Evolutionary conservation across 1,140 invertebrate species (phyloP).

Genomic region (Nephotettix cincticeps): DNA sequence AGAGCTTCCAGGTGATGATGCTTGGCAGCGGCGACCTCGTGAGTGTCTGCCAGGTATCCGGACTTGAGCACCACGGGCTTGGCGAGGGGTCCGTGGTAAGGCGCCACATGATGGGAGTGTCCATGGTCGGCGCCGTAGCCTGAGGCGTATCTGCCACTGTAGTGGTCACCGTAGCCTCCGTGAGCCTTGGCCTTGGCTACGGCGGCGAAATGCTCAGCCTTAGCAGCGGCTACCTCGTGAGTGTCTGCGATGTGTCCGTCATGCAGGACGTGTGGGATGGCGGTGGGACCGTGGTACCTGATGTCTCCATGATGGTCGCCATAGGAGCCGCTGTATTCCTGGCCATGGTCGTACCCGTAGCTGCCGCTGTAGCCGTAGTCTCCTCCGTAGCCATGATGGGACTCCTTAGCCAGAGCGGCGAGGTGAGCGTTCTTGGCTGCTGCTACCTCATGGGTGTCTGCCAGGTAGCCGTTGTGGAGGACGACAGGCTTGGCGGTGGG

Average conservation of each 20-base stretch:
- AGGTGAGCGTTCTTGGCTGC: slow-evolving; percentile 37
- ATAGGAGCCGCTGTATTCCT: neutral
- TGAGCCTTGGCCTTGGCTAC: slow-evolving; percentile 27
- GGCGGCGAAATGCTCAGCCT: slow-evolving; percentile 34
- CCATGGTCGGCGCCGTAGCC: neutral
- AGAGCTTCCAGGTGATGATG: slow-evolving; percentile 26
- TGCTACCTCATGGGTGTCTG: slow-evolving; percentile 34
- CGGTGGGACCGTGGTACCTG: slow-evolving; percentile 23
- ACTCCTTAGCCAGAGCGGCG: slow-evolving; percentile 22
- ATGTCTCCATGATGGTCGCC: neutral
- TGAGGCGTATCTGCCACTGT: neutral
- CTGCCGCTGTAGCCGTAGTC: neutral
- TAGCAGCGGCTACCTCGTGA: slow-evolving; percentile 37
- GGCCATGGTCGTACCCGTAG: neutral
- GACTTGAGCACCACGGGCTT: slow-evolving; percentile 21
- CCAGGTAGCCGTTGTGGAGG: slow-evolving; percentile 19
- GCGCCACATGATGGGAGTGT: slow-evolving; percentile 30
- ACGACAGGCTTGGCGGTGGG: slow-evolving; percentile 21
- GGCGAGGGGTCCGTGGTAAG: slow-evolving; percentile 28
- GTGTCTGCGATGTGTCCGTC: slow-evolving; percentile 33
- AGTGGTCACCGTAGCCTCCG: slow-evolving; percentile 20
- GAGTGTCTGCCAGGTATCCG: slow-evolving; percentile 32
- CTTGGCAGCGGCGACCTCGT: slow-evolving; percentile 37
- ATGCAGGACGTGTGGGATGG: neutral
- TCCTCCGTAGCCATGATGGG: neutral